These are phyloP conservation scores for Cryptosula pallasiana DNA, from an alignment of 2,888 invertebrate genomes.

Conservation along the genomic window DNA sequence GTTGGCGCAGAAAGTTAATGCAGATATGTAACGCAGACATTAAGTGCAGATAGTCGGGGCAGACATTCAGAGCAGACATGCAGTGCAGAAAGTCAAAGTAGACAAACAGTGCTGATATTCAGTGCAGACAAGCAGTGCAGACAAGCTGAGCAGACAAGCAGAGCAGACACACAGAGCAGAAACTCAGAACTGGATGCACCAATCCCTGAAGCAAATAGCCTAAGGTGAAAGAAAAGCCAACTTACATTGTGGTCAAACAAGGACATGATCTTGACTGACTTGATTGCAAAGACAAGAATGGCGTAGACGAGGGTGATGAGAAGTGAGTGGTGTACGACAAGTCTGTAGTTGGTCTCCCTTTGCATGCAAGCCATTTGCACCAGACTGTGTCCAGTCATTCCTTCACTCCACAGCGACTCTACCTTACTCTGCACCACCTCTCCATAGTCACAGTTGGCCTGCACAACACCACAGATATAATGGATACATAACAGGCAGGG, in stretches of 20 bases:
- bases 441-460: slow-evolving; percentile 51
- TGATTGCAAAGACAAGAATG: slow-evolving; percentile 72
- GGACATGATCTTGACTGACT: slow-evolving; percentile 63
- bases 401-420: slow-evolving; percentile 49
- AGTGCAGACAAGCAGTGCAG: no score
- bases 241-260: slow-evolving; percentile 70
- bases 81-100: no score
- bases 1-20: no score
- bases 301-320: slow-evolving; percentile 71
- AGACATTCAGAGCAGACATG: no score
- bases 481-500: neutral
- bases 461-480: slow-evolving; percentile 13
- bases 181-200: no score
- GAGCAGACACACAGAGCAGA: no score
- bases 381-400: slow-evolving; percentile 58
- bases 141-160: no score
- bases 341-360: slow-evolving; percentile 67
- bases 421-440: slow-evolving; percentile 50
- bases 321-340: slow-evolving; percentile 75
- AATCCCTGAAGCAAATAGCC: no score
- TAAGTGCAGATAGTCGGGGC: no score
- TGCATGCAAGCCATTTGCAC: slow-evolving; percentile 74
- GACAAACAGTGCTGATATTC: no score
- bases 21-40: no score
- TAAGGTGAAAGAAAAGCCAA: neutral